Base-by-base conservation (phyloP, 1,140 invertebrate species). In the Zaprionus vittiger region DNA sequence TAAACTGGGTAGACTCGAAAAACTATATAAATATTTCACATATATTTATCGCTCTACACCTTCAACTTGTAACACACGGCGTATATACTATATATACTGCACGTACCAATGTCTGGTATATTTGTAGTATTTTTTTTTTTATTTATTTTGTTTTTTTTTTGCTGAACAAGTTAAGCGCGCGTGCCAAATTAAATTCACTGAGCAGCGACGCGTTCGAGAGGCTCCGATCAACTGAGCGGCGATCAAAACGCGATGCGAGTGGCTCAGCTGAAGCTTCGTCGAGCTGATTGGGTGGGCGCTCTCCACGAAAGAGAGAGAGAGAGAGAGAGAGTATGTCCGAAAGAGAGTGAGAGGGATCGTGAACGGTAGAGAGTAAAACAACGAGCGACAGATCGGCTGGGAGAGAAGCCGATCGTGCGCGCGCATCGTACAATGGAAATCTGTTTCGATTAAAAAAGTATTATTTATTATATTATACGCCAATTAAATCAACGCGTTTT, bases 141-240 rank as follows among this genome's bases (percentile, higher is more conserved):
- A 3, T 57, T 74, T 59, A 11, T 38, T 34, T 69, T 70, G n/a
- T 52, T 57, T 41, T 63, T 49, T 24, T 38, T 54, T 52, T 52
- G 37, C 49, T 26, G 38, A 47, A 38, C 34, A 22, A 59, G 61
- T 31, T 55, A 68, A 56, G 69, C 69, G 28, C 83, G 72, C 83
- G 72, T 70, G 77, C 73, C 60, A 79, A 71, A 78, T 75, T 28
- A 17, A 74, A 78, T 56, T 89, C 65, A 60, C 17, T 71, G 73
- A 80, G 79, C 74, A 80, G 74, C 72, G 78, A 71, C 91, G 65
- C 84, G 80, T 85, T 83, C 78, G 79, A 92, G 79, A 74, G 82
- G 81, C 89, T 86, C 75, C 76, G 81, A 92, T 92, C 91, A 83
- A 92, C 91, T 92, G 84, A 92, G 91, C 84, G 79, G 70, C 79